A percentile compares a stretch with the other conserved stretches of the same genome.
Conservation (phyloP, 2,797 vertebrate genomes). For the Nannoperca obscura region DNA sequence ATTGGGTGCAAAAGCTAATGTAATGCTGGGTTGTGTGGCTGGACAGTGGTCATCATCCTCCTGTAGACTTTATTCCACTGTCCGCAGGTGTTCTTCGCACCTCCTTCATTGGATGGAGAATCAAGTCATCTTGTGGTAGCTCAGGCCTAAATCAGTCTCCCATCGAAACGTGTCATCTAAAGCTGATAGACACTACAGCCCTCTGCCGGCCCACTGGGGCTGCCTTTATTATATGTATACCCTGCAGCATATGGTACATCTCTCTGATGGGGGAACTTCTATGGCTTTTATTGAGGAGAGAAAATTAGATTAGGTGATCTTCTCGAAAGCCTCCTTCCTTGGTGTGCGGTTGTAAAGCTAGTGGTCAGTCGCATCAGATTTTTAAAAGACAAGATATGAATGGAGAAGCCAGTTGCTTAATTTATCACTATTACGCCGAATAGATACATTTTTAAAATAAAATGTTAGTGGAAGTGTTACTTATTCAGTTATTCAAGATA, state of each 20-base stretch:
- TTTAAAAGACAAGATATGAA: conserved; percentile 5
- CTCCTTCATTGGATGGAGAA: conserved; percentile 83
- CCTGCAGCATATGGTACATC: conserved; percentile 75
- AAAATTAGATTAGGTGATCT: conserved; percentile 74
- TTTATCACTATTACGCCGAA: background rate
- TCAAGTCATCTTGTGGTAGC: conserved; percentile 77
- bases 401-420: background rate
- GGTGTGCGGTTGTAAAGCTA: conserved; percentile 25
- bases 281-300: conserved; percentile 70
- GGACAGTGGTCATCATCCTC: conserved; percentile 72
- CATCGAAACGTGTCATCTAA: conserved; percentile 83
- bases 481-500: background rate
- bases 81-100: conserved; percentile 83
- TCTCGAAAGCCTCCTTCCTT: conserved; percentile 47
- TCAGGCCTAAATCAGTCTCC: conserved; percentile 78
- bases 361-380: background rate
- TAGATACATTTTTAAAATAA: background rate
- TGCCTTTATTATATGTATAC: conserved; percentile 77
- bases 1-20: conserved; percentile 72
- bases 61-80: conserved; percentile 77
- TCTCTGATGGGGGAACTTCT: conserved; percentile 69
- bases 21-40: conserved; percentile 65
- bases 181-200: conserved; percentile 82
- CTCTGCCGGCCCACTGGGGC: conserved; percentile 59
- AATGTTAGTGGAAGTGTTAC: background rate